Conservation (phyloP, 2,113 vertebrate genomes). For the Ammodytes dubius region DNA sequence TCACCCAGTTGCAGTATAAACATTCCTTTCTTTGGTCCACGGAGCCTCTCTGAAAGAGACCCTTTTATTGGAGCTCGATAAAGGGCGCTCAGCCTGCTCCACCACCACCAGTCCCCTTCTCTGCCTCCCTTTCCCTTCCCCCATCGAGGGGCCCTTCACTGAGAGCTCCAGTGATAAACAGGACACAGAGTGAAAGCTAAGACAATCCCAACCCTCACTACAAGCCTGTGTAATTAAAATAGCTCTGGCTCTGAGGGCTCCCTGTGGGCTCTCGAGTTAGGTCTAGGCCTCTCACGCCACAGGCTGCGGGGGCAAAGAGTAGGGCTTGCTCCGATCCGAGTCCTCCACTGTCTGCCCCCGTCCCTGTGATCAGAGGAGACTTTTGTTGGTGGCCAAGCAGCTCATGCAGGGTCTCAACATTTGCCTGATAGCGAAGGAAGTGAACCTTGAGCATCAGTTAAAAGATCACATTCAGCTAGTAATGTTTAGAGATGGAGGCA, state of each 20-base stretch:
- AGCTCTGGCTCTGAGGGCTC: conserved; percentile 58
- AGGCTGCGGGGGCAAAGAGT: background rate
- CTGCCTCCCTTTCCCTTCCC: conserved; percentile 43
- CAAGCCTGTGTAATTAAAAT: conserved; percentile 80
- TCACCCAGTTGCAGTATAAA: conserved; percentile 81
- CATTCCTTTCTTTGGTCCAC: conserved; percentile 83
- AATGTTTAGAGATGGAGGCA: no score
- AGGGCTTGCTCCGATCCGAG: conserved; percentile 7
- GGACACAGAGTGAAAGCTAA: conserved; percentile 75
- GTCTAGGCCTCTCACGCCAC: conserved; percentile 46
- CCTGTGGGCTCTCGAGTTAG: conserved; percentile 40
- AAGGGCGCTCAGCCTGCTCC: conserved; percentile 63
- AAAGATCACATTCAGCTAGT: no score
- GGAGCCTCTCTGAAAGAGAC: conserved; percentile 81
- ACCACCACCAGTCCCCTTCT: conserved; percentile 39
- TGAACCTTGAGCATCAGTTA: no score
- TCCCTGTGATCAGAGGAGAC: conserved; percentile 25
- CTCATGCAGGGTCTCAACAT: conserved; percentile 20
- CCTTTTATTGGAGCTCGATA: conserved; percentile 84
- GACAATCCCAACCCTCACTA: conserved; percentile 77
- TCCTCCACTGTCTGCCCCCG: conserved; percentile 6
- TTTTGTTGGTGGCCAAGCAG: conserved; percentile 39
- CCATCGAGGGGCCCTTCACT: conserved; percentile 65
- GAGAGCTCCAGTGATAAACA: conserved; percentile 75
- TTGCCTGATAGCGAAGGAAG: background rate